These are phyloP conservation scores for Macrosoma leucophasiata DNA, from an alignment of 2,888 invertebrate species.

Conservation along the genomic window DNA sequence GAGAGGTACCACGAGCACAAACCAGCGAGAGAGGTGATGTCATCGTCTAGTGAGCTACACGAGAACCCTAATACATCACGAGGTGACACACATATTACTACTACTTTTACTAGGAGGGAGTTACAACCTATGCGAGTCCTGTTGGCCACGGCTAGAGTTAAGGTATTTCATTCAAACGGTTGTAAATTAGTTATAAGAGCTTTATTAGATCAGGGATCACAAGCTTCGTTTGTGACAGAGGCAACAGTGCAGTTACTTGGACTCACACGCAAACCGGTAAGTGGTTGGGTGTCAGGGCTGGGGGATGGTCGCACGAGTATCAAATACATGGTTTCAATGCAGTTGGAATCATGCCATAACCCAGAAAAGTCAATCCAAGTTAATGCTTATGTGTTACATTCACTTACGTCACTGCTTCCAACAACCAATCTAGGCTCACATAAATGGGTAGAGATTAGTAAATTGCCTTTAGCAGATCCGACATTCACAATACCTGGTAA, in stretches of 20 bases:
- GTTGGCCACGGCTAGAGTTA: conserved; percentile 29
- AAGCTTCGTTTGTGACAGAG: conserved; percentile 14
- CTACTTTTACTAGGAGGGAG: conserved; percentile 1
- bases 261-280: conserved; percentile 9
- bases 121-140: conserved; percentile 20
- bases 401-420: conserved; percentile 18
- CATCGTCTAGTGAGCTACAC: too few relatives aligned
- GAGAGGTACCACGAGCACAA: too few relatives aligned
- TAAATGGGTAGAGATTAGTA: too few relatives aligned
- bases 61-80: too few relatives aligned
- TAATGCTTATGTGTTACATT: conserved; percentile 9
- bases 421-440: conserved; percentile 22
- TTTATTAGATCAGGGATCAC: conserved; percentile 17
- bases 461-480: conserved; percentile 20
- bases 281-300: conserved; percentile 6
- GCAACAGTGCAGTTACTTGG: conserved; percentile 13
- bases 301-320: conserved; percentile 11
- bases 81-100: neutral
- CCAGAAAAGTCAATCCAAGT: conserved; percentile 6
- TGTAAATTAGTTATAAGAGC: conserved; percentile 3
- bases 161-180: conserved; percentile 17
- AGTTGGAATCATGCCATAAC: conserved; percentile 17
- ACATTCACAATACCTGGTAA: conserved; percentile 6
- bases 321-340: conserved; percentile 19
- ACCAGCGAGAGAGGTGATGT: too few relatives aligned